These are phyloP conservation scores for Furnarius figulus DNA, from an alignment of 2,113 vertebrate species.

Conservation along the genomic window DNA sequence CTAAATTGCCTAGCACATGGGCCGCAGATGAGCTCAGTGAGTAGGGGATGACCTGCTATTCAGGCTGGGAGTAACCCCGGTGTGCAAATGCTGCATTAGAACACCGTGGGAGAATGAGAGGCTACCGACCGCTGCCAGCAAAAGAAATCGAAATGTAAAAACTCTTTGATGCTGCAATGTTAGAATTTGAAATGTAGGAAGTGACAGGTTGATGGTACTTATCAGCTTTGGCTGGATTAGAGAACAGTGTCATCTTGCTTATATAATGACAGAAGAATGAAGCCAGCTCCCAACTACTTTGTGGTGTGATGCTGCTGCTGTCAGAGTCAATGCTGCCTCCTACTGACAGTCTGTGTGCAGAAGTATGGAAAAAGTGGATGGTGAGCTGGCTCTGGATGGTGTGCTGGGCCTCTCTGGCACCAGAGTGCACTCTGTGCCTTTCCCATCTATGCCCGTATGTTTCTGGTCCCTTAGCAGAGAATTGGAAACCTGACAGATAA, in stretches of 20 bases:
- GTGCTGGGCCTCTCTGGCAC: background rate
- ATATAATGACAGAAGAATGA: conserved; percentile 85
- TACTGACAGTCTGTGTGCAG: conserved; percentile 54
- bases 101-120: conserved; percentile 86
- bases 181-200: conserved; percentile 89
- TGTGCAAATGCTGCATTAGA: conserved; percentile 88
- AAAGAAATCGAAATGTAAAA: conserved; percentile 90
- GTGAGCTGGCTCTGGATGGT: accelerated
- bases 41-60: conserved; percentile 88
- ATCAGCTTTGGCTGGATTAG: conserved; percentile 89
- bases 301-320: conserved; percentile 29
- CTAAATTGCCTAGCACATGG: conserved; percentile 89
- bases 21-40: conserved; percentile 88
- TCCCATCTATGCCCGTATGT: accelerated
- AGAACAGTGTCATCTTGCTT: conserved; percentile 86
- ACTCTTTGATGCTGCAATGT: conserved; percentile 87
- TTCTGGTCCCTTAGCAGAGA: background rate
- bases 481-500: background rate
- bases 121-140: conserved; percentile 83
- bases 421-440: background rate
- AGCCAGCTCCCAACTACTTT: conserved; percentile 77
- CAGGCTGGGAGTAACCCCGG: conserved; percentile 87
- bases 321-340: conserved; percentile 77
- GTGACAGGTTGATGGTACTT: conserved; percentile 89
- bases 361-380: background rate